Base-by-base conservation (phyloP, 2,797 vertebrate species). In the Periparus ater region DNA sequence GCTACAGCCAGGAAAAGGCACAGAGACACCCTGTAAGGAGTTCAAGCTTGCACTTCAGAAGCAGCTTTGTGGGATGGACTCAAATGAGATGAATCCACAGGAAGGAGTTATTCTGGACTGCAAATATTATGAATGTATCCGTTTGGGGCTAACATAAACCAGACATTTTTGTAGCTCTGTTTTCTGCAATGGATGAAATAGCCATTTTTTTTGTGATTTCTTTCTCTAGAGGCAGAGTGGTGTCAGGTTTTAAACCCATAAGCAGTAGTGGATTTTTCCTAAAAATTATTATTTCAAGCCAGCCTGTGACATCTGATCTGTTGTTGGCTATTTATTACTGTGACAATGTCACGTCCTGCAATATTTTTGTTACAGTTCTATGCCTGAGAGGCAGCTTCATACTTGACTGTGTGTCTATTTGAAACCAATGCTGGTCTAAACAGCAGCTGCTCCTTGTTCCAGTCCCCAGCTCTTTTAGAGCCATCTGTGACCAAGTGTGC, bases 11-110 rank as follows among this genome's bases (percentile, higher is more conserved):
- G 67, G 40, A 71, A 29, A 75, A 61, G 57, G 48, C 11, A 44
- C 1, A 12, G 29, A 66, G 57, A 55, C 13, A 3, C 40, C 40
- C 63, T 9, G 19, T 17, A 32, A 66, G 51, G 25, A 38, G 82
- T 8, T 53, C 0, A 1, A 48, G 53, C 23, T 6, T 7, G 9
- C 27, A 3, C 30, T 74, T 57, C 34, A 4, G 5, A 7, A 71
- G 79, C 27, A 82, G 60, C 45, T 66, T 45, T 20, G 13, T 3
- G 32, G 68, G n/a, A 80, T 18, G 82, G 44, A 30, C 51, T 27
- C 60, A 27, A 63, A 82, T 3, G 11, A 81, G 27, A 80, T 10
- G 53, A 18, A 32, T 25, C 40, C 18, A 60, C 17, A 14, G 83
- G 68, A 85, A 83, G 61, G 38, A 84, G 54, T 20, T n/a, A 71